Percentiles rank a stretch among this genome's conserved stretches.
Conservation (phyloP, 30 jellyfish, hydroid and myxozoan species). For the Morbakka virulenta region DNA sequence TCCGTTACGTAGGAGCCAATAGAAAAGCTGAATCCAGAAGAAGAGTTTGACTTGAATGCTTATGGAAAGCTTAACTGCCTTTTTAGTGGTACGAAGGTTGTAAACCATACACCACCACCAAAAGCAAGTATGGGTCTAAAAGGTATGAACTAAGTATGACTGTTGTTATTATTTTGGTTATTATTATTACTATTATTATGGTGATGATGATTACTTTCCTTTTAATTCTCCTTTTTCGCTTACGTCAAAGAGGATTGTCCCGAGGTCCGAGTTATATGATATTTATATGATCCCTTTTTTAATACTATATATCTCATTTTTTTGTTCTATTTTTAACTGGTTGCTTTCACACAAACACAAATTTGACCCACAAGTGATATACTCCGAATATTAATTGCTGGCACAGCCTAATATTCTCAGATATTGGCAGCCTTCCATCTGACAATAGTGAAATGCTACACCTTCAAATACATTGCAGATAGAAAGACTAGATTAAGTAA, state of each 20-base stretch:
- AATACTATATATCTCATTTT: not conserved
- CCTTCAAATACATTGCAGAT: too few relatives aligned
- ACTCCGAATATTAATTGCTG: too few relatives aligned
- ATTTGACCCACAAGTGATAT: too few relatives aligned
- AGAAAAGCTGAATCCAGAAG: slow-evolving; percentile 73
- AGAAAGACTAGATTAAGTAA: too few relatives aligned
- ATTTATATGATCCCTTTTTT: not conserved
- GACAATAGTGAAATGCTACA: too few relatives aligned
- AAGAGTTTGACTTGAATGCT: slow-evolving; percentile 61
- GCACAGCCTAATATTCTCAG: too few relatives aligned
- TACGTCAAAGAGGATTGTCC: not conserved
- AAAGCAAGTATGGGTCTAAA: slow-evolving; percentile 85
- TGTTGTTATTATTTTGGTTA: too few relatives aligned
- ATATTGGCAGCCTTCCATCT: too few relatives aligned
- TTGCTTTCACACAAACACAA: too few relatives aligned
- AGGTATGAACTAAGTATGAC: slow-evolving; percentile 28
- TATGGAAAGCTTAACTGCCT: slow-evolving; percentile 77
- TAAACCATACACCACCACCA: slow-evolving; percentile 93
- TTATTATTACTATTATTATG: too few relatives aligned
- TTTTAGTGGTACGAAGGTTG: slow-evolving; percentile 93
- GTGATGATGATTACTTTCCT: too few relatives aligned
- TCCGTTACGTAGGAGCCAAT: slow-evolving; percentile 81
- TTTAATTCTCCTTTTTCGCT: not conserved
- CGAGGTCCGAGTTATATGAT: not conserved
- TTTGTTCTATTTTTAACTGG: slow-evolving; percentile 1